Evolutionary conservation across 2,888 invertebrate species (phyloP).

Genomic region (Ypsolopha sequella): DNA sequence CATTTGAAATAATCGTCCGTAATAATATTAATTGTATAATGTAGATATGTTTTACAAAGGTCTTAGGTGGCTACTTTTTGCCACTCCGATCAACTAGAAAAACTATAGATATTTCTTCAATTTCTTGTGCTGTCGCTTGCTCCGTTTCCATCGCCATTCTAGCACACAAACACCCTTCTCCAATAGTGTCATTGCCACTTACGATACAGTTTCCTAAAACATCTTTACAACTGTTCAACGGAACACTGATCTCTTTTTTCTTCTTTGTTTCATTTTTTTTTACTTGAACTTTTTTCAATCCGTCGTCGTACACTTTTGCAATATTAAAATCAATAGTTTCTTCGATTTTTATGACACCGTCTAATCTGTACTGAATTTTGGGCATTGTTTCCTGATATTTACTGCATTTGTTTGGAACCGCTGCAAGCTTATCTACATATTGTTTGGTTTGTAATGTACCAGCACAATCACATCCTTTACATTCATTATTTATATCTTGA

Average conservation of each 20-base stretch:
- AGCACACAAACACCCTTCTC: conserved; percentile 52
- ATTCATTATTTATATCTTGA: background rate
- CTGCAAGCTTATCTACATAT: background rate
- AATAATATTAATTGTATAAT: no score
- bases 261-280: conserved; percentile 5
- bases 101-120: conserved; percentile 43
- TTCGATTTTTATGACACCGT: conserved; percentile 46
- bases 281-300: no score
- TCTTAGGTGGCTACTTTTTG: no score
- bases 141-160: conserved; percentile 48
- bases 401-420: background rate
- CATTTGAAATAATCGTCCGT: no score
- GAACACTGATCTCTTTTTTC: conserved; percentile 17
- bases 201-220: conserved; percentile 54
- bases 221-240: conserved; percentile 49
- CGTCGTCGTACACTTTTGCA: background rate
- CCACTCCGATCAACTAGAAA: background rate
- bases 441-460: conserved; percentile 7
- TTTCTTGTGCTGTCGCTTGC: conserved; percentile 42
- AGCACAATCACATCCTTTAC: background rate
- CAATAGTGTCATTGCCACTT: conserved; percentile 42
- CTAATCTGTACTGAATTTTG: conserved; percentile 30
- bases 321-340: conserved; percentile 38
- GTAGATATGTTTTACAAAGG: no score
- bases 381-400: conserved; percentile 14